Base-by-base conservation (phyloP, 1,140 invertebrate species). In the Drosophila varians region DNA sequence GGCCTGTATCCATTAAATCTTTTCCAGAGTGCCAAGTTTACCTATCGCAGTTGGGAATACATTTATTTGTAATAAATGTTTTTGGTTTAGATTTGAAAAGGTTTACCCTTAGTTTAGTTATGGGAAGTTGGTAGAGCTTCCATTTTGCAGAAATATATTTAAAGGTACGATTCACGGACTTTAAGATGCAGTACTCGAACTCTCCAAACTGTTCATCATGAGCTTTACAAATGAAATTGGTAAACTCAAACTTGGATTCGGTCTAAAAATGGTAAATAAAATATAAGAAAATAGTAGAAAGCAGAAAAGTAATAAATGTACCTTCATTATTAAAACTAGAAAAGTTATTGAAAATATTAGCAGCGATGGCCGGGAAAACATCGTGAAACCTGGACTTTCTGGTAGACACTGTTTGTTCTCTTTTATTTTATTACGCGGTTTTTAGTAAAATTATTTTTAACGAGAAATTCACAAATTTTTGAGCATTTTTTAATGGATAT, bases 161-260 rank as follows among this genome's bases (percentile, higher is more conserved):
- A 7, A 45, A 54, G 6, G 6, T 54, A 0, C 52, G 14, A 18
- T 54, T 54, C 4, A 26, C 23, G n/a, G 52, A 38, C n/a, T 54
- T 54, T 2, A 54, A 7, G 18, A 46, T 11, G 14, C 36, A 38
- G 16, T 38, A 16, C 11, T 14, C 36, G 1, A 38, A 38, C 4
- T 38, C 36, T 7, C 36, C 36, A 38, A 38, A 38, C 36, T 38
- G 5, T 5, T 38, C 7, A 16, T 38, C 14, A 1, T 38, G 6
- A 14, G 36, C 4, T 12, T 38, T 38, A 7, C 14, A 38, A 5
- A 38, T 54, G 0, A 54, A 11, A 11, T 54, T 54, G 9, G 38
- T 9, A 25, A 54, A 54, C 52, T 54, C 52, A 38, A 38, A 38
- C 7, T 38, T 16, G 14, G 36, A 38, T 12, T 12, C 14, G 36